Conservation (phyloP, 2,888 invertebrate genomes). For the Copidosoma aretas region DNA sequence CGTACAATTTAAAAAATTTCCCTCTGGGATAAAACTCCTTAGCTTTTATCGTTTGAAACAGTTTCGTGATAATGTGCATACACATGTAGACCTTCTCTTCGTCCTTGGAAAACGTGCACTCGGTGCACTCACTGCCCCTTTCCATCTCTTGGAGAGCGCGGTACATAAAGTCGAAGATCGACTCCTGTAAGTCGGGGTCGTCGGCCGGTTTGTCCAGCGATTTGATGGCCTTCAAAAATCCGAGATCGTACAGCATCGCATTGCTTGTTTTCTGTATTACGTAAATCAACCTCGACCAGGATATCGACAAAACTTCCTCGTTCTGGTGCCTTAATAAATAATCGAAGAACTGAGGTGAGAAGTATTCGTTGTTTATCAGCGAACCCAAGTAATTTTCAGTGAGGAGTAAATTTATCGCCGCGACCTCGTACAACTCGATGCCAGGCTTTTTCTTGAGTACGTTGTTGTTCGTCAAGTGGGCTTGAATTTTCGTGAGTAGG, state of each 20-base stretch:
- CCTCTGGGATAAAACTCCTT: slow-evolving; percentile 47
- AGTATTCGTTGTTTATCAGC: slow-evolving; percentile 12
- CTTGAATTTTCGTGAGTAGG: slow-evolving; percentile 36
- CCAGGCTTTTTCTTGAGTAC: slow-evolving; percentile 51
- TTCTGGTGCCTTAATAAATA: slow-evolving; percentile 44
- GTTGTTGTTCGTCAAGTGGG: slow-evolving; percentile 44
- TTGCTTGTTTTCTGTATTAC: slow-evolving; percentile 24
- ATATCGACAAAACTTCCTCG: slow-evolving; percentile 46
- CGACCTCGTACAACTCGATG: slow-evolving; percentile 52
- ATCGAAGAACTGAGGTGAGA: slow-evolving; percentile 38
- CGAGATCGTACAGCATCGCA: slow-evolving; percentile 24
- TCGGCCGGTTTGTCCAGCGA: slow-evolving; percentile 30
- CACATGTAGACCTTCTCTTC: slow-evolving; percentile 28
- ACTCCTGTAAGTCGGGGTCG: slow-evolving; percentile 51
- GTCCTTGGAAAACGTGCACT: slow-evolving; percentile 20
- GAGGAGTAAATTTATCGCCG: slow-evolving; percentile 46
- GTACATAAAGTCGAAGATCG: slow-evolving; percentile 51
- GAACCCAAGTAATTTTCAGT: slow-evolving; percentile 13
- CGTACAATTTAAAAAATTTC: slow-evolving; percentile 51
- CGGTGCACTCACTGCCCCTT: slow-evolving; percentile 13
- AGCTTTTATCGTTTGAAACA: slow-evolving; percentile 27
- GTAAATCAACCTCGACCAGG: slow-evolving; percentile 45
- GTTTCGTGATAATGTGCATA: slow-evolving; percentile 38
- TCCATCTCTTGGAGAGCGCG: slow-evolving; percentile 25
- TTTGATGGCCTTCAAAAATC: slow-evolving; percentile 26